These are phyloP conservation scores for Myripristis jacobus DNA, from an alignment of 2,797 vertebrate species.

Conservation along the genomic window DNA sequence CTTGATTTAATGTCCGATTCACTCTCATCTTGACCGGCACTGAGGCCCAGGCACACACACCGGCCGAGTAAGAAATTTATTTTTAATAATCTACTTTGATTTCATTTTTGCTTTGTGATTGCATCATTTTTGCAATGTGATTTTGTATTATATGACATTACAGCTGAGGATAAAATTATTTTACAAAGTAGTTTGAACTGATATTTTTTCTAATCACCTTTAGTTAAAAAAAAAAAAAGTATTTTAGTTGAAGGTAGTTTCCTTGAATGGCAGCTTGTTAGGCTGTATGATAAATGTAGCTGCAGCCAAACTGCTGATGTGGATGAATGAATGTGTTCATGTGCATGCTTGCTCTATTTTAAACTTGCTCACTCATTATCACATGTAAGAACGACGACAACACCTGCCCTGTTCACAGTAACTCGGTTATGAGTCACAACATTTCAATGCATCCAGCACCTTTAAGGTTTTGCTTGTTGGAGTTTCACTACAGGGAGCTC, in stretches of 20 bases:
- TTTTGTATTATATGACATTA: too few species aligned
- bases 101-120: too few species aligned
- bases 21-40: too few species aligned
- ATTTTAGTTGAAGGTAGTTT: background rate
- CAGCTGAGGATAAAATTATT: too few species aligned
- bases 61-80: too few species aligned
- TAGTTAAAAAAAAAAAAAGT: too few species aligned
- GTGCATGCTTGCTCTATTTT: background rate
- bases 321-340: background rate
- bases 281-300: too few species aligned
- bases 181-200: too few species aligned
- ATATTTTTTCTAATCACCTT: too few species aligned
- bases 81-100: background rate
- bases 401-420: conserved; percentile 23
- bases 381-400: background rate
- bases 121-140: too few species aligned
- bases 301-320: background rate
- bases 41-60: too few species aligned
- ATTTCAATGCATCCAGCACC: conserved; percentile 16
- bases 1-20: too few species aligned
- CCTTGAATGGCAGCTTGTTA: background rate
- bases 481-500: background rate
- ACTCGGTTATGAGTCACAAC: conserved; percentile 4
- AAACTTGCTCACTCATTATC: background rate
- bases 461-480: conserved; percentile 13